Evolutionary conservation across 2,888 invertebrate species (phyloP).

Genomic region (Ecdyonurus torrentis): DNA sequence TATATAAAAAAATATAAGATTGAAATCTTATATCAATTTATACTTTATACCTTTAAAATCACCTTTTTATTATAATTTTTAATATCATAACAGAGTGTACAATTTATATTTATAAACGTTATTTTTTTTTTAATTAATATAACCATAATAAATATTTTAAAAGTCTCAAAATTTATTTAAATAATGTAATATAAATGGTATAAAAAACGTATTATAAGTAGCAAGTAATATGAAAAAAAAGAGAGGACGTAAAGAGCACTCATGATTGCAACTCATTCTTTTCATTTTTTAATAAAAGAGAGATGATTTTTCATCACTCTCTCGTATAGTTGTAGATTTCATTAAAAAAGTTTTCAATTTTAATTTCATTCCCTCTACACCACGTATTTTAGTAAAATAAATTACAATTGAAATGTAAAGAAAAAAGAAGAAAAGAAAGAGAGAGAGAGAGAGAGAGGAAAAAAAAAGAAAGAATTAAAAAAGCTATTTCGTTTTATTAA

Average conservation of each 20-base stretch:
- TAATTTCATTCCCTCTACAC: constrained; percentile 1
- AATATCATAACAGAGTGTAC: too few relatives aligned
- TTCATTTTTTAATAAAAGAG: constrained; percentile 2
- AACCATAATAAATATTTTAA: too few relatives aligned
- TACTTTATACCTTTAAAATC: too few relatives aligned
- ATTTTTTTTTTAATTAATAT: too few relatives aligned
- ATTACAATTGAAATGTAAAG: not conserved
- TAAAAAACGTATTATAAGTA: too few relatives aligned
- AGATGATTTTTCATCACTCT: not conserved
- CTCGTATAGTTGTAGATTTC: not conserved
- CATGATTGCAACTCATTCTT: not conserved
- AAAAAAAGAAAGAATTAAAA: not conserved
- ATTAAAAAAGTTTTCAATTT: constrained; percentile 4
- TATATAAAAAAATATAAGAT: too few relatives aligned
- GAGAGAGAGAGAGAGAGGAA: too few relatives aligned
- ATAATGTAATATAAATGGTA: too few relatives aligned
- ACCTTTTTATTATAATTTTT: too few relatives aligned
- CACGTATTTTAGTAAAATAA: not conserved
- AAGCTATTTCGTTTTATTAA: not conserved
- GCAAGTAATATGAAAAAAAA: not conserved
- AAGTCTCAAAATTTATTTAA: too few relatives aligned
- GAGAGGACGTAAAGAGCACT: not conserved
- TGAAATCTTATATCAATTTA: too few relatives aligned
- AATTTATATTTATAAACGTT: too few relatives aligned
- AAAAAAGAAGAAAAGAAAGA: not conserved